phyloP scores from a whole-genome alignment of 2,888 invertebrate species.

The Parnassius glacialis region DNA sequence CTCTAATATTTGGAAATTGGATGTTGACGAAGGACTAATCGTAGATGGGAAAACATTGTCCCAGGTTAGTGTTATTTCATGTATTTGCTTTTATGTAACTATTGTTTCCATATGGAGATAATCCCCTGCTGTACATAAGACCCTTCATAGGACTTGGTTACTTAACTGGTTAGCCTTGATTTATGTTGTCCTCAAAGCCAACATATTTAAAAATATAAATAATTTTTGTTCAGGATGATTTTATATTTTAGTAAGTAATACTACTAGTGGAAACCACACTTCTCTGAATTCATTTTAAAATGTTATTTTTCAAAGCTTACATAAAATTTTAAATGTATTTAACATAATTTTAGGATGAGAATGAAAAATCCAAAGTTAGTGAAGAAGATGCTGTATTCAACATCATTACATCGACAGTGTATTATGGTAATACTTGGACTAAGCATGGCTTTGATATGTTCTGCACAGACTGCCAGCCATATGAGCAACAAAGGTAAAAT shows the following conservation, averaged over 20 bases:
- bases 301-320: neutral
- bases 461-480: constrained; percentile 82
- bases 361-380: constrained; percentile 62
- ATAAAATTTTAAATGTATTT: constrained; percentile 21
- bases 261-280: no score
- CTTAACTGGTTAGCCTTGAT: constrained; percentile 30
- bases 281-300: neutral
- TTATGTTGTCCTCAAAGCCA: neutral
- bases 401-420: constrained; percentile 87
- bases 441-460: constrained; percentile 84
- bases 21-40: constrained; percentile 87
- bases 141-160: constrained; percentile 21
- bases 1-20: constrained; percentile 91
- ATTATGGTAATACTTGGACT: constrained; percentile 84
- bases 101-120: constrained; percentile 37
- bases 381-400: constrained; percentile 87
- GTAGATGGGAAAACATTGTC: constrained; percentile 83
- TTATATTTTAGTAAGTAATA: no score
- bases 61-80: constrained; percentile 65
- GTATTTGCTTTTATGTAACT: constrained; percentile 60
- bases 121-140: constrained; percentile 17
- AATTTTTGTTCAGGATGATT: neutral
- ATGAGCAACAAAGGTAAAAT: constrained; percentile 72
- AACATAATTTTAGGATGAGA: constrained; percentile 60
- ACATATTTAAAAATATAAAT: constrained; percentile 4